Evolutionary conservation across 2,797 vertebrate genomes (phyloP).

Genomic region (Crossoptilon crossoptilon): DNA sequence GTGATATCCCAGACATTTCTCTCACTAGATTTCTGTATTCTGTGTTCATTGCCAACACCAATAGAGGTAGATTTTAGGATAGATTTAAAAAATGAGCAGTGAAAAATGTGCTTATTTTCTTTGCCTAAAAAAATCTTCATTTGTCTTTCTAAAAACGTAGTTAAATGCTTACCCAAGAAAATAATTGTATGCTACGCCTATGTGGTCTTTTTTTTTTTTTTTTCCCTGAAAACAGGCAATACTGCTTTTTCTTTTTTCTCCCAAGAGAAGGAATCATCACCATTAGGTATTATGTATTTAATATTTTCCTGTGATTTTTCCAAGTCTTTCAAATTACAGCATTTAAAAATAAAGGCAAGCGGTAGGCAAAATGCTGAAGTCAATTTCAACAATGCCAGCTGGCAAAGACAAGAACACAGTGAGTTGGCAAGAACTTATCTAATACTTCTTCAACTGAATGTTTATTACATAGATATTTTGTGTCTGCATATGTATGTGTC

Average conservation of each 20-base stretch:
- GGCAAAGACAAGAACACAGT: background rate
- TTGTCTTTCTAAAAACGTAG: conserved; percentile 35
- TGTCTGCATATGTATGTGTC: background rate
- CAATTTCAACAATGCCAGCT: conserved; percentile 4
- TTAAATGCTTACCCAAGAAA: conserved; percentile 12
- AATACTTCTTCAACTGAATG: background rate
- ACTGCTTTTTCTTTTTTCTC: background rate
- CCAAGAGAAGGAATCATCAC: background rate
- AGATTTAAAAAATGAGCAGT: background rate
- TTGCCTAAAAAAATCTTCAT: background rate
- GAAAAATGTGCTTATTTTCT: background rate
- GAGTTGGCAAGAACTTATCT: background rate
- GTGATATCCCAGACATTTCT: background rate
- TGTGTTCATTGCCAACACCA: background rate
- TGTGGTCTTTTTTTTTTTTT: background rate
- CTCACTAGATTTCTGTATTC: background rate
- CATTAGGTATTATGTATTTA: background rate
- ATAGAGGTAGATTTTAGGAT: background rate
- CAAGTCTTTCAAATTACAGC: background rate
- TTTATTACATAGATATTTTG: background rate
- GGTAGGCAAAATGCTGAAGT: background rate
- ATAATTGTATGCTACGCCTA: background rate
- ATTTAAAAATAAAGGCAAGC: conserved; percentile 3
- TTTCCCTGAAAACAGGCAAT: background rate
- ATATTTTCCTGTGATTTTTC: conserved; percentile 8